phyloP scores from a whole-genome alignment of 2,113 vertebrate species.

The Anoura caudifer region DNA sequence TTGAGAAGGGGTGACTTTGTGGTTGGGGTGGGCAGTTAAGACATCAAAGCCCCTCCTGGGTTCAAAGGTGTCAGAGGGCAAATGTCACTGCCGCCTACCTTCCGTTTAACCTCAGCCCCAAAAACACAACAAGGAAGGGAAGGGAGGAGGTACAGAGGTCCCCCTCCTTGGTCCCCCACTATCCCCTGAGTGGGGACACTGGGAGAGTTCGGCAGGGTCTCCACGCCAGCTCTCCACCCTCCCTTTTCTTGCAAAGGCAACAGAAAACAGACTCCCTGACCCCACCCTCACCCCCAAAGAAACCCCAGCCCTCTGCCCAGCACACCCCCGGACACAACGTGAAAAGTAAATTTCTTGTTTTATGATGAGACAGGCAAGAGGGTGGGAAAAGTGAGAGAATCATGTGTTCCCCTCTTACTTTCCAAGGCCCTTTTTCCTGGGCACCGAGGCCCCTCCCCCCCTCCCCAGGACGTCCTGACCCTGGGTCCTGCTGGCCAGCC shows the following conservation, averaged over 20 bases:
- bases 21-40: constrained; percentile 50
- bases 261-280: background rate
- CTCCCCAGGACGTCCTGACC: background rate
- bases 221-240: constrained; percentile 9
- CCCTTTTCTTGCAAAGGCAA: background rate
- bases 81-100: constrained; percentile 69
- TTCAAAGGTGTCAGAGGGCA: constrained; percentile 76
- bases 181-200: background rate
- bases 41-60: constrained; percentile 75
- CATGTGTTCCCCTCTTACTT: background rate
- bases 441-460: background rate
- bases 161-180: background rate
- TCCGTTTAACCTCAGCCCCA: constrained; percentile 70
- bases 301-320: background rate
- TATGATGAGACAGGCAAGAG: constrained; percentile 45
- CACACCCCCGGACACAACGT: background rate
- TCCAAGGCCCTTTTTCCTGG: background rate
- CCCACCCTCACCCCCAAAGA: background rate
- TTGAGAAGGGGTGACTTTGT: constrained; percentile 55
- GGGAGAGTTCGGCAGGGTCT: background rate
- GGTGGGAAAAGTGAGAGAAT: background rate
- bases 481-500: background rate
- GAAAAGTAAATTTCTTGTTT: constrained; percentile 59
- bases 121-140: constrained; percentile 42
- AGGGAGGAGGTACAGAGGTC: background rate